Evolutionary conservation across 1,140 invertebrate genomes (phyloP), one percentile per base, ranked within the genome.

Genomic region (Phymastichus coffea): DNA sequence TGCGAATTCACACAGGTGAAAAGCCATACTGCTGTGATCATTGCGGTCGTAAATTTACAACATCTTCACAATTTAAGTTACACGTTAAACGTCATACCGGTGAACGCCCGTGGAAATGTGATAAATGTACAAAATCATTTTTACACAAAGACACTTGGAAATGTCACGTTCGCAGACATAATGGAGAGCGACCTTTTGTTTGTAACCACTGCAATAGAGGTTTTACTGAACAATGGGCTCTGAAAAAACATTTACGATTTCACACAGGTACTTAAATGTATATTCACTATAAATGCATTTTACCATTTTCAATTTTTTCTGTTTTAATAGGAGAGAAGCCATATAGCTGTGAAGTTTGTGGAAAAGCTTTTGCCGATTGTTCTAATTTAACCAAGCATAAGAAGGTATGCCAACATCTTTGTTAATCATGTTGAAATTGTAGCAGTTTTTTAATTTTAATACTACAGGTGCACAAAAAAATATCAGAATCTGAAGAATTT

Each of bases 311-410:
- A n/a, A n/a, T n/a, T n/a, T n/a, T n/a, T n/a, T n/a, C n/a, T n/a
- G n/a, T n/a, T n/a, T 64, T 70, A 64, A 12, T 62, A 86, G 86
- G 87, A 33, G 90, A 92, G 71, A 91, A 91, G 67, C 90, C 90
- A 3, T 90, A 90, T 69, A 83, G 83, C 41, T 92, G 91, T 72
- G 81, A 84, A 14, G 69, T 87, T n/a, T 93, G 90, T 71, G 81
- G 82, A 2, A 90, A 91, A 76, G 82, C 85, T 20, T 93, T 93
- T 72, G 82, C 86, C 0, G 86, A 88, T 68, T 84, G 82, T 61
- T 87, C 85, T 9, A 88, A 87, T 76, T 71, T 86, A 25, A 83
- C 80, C 1, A 88, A 87, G 73, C 86, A 88, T 70, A 84, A 82
- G 73, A 86, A 84, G 68, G 83, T 85, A 73, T 61, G 48, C 44